Base-by-base conservation (phyloP, 2,113 vertebrate genomes). In the Calidris pugnax region DNA sequence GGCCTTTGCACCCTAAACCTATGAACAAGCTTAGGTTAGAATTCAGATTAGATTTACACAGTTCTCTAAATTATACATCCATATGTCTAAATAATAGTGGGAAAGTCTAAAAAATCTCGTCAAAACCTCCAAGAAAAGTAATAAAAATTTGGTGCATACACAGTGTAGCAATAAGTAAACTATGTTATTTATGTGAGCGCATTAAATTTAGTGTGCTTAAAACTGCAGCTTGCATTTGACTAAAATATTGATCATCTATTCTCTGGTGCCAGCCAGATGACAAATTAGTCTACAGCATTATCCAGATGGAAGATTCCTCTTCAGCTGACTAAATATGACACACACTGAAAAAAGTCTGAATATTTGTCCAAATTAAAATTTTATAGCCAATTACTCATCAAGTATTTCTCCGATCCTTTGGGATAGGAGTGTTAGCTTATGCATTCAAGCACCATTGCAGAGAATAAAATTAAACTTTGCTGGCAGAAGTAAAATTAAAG, bases 361-460 rank as follows among this genome's bases (percentile, higher is more conserved):
- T 92, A 90, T 93, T 80, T 88, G 37, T 91, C 30, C 60, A 89
- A 96, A 94, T 93, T 67, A 68, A 85, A 71, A 21, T 85, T 95
- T 79, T 85, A 84, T 78, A 89, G 48, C 20, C 15, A 87, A 90
- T 87, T 95, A 85, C 66, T 90, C 1, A 1, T 55, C 48, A 87
- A 85, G 33, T 85, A 64, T 80, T 67, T 89, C 43, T 35, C 33
- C 75, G n/a, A 59, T 77, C 56, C 37, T 88, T 91, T 95, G 90
- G 92, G 50, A 79, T 8, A 50, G 8, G 43, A 90, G 53, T 66
- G 19, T 68, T 94, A 85, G 60, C 77, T 94, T 88, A 50, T 64
- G 50, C 60, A 63, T 85, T 88, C 55, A 86, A 87, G 51, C 8
- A 93, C 64, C 63, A 74, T 30, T 85, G 23, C 73, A 76, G 55